These are phyloP conservation scores for Micromys minutus DNA, from an alignment of 2,113 vertebrate species.

Conservation along the genomic window DNA sequence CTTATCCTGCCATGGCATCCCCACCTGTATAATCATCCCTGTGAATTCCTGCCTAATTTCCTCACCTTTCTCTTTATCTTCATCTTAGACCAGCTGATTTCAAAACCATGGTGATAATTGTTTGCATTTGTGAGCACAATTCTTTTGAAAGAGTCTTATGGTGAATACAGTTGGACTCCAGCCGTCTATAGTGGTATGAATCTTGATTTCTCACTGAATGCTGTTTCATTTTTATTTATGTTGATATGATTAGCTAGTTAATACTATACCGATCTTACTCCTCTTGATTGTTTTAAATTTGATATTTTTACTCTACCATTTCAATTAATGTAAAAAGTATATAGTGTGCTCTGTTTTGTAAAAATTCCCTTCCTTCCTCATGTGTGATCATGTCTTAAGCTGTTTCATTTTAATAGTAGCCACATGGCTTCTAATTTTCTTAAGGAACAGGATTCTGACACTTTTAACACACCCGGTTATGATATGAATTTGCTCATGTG, in stretches of 20 bases:
- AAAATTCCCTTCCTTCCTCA: background rate
- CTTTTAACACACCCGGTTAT: background rate
- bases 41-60: background rate
- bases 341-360: background rate
- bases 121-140: constrained; percentile 3
- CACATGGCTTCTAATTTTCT: constrained; percentile 1
- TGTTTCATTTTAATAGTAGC: background rate
- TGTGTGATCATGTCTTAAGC: background rate
- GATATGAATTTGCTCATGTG: background rate
- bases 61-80: background rate
- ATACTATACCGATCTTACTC: background rate
- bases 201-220: background rate
- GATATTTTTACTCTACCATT: background rate
- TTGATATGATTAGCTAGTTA: background rate
- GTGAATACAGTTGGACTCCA: background rate
- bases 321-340: constrained; percentile 4
- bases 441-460: background rate
- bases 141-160: background rate
- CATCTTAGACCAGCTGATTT: background rate
- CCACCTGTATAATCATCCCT: background rate
- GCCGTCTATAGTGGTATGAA: background rate
- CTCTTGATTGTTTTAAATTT: constrained; percentile 16
- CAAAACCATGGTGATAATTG: constrained; percentile 21
- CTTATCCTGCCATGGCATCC: background rate
- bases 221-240: background rate